A percentile compares a stretch with the other conserved stretches of the same genome.
Conservation (phyloP, 2,888 invertebrate species). For the Shargacucullia verbasci region DNA sequence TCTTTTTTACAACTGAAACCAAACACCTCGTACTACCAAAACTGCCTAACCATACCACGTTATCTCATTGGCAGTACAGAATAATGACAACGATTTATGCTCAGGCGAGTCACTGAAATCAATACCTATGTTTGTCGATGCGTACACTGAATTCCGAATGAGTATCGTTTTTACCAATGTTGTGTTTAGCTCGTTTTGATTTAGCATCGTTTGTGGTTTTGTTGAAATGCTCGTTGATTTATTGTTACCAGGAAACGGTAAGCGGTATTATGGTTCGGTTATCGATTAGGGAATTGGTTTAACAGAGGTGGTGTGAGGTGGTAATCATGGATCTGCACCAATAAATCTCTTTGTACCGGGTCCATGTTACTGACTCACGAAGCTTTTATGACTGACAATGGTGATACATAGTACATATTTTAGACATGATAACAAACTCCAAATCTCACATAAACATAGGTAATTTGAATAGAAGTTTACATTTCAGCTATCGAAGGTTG, state of each 20-base stretch:
- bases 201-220: slow-evolving; percentile 27
- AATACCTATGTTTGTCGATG: slow-evolving; percentile 43
- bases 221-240: slow-evolving; percentile 33
- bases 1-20: too few relatives aligned
- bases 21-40: slow-evolving; percentile 4
- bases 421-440: too few relatives aligned
- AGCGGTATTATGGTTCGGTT: slow-evolving; percentile 15
- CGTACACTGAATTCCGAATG: slow-evolving; percentile 44
- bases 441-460: too few relatives aligned
- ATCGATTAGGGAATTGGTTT: slow-evolving; percentile 9
- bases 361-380: too few relatives aligned
- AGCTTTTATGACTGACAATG: too few relatives aligned
- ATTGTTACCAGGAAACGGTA: slow-evolving; percentile 27
- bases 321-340: neutral
- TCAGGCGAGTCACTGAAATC: slow-evolving; percentile 37
- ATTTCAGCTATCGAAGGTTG: too few relatives aligned
- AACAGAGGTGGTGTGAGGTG: neutral
- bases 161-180: slow-evolving; percentile 41
- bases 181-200: slow-evolving; percentile 34
- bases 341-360: too few relatives aligned
- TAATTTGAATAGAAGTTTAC: too few relatives aligned
- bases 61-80: slow-evolving; percentile 27
- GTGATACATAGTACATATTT: too few relatives aligned
- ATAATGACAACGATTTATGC: slow-evolving; percentile 54
- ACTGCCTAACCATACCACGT: slow-evolving; percentile 3